Base-by-base conservation (phyloP, 2,797 vertebrate genomes). In the Cuculus canorus region DNA sequence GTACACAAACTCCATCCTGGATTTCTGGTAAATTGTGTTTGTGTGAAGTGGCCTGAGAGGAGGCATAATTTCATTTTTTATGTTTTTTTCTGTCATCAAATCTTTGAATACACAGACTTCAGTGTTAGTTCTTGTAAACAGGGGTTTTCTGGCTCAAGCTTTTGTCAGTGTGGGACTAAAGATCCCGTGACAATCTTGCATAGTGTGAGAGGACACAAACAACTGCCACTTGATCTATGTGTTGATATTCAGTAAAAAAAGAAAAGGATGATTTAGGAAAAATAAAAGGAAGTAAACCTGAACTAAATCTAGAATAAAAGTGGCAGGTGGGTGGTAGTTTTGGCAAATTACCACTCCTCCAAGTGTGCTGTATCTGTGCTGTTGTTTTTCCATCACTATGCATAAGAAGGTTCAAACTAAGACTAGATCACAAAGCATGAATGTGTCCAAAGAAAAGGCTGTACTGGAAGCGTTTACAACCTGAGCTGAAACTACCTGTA, bases 31-130 rank as follows among this genome's bases (percentile, higher is more conserved):
- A 89, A 81, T 71, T 47, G 43, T 35, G n/a, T 81, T 83, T 89
- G 59, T 85, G n/a, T 86, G 82, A 93, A 76, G 75, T 77, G 77
- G 76, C 88, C 35, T 96, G 72, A 88, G 93, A 86, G 70, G 39
- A 82, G 47, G 60, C 33, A 12, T 11, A 73, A 78, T 17, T 47
- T 86, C 4, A 22, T 76, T 83, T 32, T 27, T 12, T 22, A 47
- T 17, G 45, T 79, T 85, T 85, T 96, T 65, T 88, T 1, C 66
- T 90, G 43, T 87, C 72, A 73, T 73, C 64, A 64, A 61, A 60
- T 85, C 19, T 86, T 94, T 72, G 59, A 80, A 85, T 83, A 92
- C 71, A 90, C 41, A 88, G 83, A 41, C 48, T 92, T 79, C 73
- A 78, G 72, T 86, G 68, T 93, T 88, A 88, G 56, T 18, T 39